Evolutionary conservation across 2,888 invertebrate genomes (phyloP), one percentile per base, ranked within the genome.

Genomic region (Phymatocera aterrima): DNA sequence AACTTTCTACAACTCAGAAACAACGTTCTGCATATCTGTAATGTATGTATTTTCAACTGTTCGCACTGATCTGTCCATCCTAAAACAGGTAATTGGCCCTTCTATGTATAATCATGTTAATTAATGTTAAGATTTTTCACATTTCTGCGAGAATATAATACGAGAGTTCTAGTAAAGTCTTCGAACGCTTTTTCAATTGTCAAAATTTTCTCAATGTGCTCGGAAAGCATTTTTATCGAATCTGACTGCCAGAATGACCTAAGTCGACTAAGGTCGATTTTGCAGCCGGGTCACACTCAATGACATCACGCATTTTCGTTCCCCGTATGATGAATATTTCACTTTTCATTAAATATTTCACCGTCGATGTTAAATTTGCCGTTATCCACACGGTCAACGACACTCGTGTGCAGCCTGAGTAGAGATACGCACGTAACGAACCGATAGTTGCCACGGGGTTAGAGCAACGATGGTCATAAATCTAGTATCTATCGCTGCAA

Each of bases 371-470:
- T 0, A n/a, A 37, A n/a, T 37, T 3, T n/a, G 10, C 4, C 5
- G 37, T 64, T 64, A 64, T 64, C 37, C 8, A 18, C 18, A 18
- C 0, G 37, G 34, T 61, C 2, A 37, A 37, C 61, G 18, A 61
- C 24, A 4, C 5, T 8, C 51, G 37, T 34, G 61, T 18, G n/a
- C n/a, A n/a, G n/a, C 18, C 37, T 61, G 18, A 37, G 8, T 61
- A n/a, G n/a, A n/a, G n/a, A n/a, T n/a, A n/a, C n/a, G n/a, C n/a
- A n/a, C n/a, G n/a, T 3, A 15, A 37, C 6, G 34, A n/a, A n/a
- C 10, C 34, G 61, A 61, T 61, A 61, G 61, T 64, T 64, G 61
- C 61, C 18, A 64, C 8, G 61, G 61, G 61, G 61, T 37, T 64
- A 10, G 12, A 64, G 37, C 37, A 64, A 18, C 18, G 18, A 21